Evolutionary conservation across 2,888 invertebrate species (phyloP), one percentile per base, ranked within the genome.

Genomic region (Drosophila anomalata): DNA sequence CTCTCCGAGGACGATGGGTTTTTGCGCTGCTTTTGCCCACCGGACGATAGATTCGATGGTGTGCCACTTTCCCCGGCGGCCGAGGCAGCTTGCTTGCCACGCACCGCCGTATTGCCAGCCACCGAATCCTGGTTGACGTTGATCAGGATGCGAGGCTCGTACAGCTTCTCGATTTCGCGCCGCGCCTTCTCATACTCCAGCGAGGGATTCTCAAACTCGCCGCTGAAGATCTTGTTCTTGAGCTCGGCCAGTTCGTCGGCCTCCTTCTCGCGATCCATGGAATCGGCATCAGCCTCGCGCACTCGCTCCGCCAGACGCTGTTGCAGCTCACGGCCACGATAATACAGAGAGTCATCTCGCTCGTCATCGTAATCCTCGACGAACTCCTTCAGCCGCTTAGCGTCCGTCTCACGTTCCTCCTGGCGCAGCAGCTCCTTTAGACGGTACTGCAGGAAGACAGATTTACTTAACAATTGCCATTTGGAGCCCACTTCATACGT

Each of bases 341-440:
- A 99, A 93, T 97, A 99, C 93, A 99, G 99, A 52, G 96, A 94
- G 91, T 99, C 99, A 92, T 99, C 98, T 56, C 98, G 94, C 92
- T 99, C 98, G 92, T 99, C 99, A 90, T 99, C 99, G 90, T 99
- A 99, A 92, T 99, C 99, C 92, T 99, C 99, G 3, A 99, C 94
- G 92, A 99, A 99, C 93, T 99, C 98, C 92, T 98, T 98, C 58
- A 99, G 94, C 46, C 97, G 94, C 92, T 97, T 97, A 0, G 98
- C 98, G 92, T 99, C 99, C 66, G 95, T 94, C 91, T 96, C 96
- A 66, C 97, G 93, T 90, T 98, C 98, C 88, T 96, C 96, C 88
- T 97, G 96, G 87, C 96, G 95, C 77, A 95, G 94, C 50, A 96
- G 93, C 90, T 97, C 97, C 81, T 96, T 96, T 88, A 97, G 96